phyloP scores from a whole-genome alignment of 2,113 vertebrate species.

The Dinomys branickii region DNA sequence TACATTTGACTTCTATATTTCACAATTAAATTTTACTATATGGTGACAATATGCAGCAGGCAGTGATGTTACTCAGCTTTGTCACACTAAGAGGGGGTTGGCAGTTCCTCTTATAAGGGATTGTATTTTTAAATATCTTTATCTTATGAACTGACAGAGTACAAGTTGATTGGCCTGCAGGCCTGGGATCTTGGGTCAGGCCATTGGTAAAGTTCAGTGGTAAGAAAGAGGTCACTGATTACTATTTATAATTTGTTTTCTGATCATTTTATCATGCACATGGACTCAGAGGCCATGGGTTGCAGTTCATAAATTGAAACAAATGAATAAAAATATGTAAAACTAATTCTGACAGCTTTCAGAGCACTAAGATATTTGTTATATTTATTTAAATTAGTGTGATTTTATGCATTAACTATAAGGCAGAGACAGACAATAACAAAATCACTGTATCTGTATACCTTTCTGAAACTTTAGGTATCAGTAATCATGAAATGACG shows the following conservation, averaged over 20 bases:
- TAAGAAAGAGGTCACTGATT: slow-evolving; percentile 69
- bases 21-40: slow-evolving; percentile 33
- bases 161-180: slow-evolving; percentile 68
- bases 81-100: not conserved
- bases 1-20: slow-evolving; percentile 27
- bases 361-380: slow-evolving; percentile 73
- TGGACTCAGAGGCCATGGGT: slow-evolving; percentile 75
- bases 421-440: slow-evolving; percentile 57
- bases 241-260: slow-evolving; percentile 82
- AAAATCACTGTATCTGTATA: not conserved
- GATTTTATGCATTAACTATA: slow-evolving; percentile 60
- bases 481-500: slow-evolving; percentile 21
- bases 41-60: not conserved
- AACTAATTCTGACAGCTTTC: slow-evolving; percentile 70
- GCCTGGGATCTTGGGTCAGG: slow-evolving; percentile 70
- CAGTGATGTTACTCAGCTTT: slow-evolving; percentile 1
- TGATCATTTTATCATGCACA: slow-evolving; percentile 78
- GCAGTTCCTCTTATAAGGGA: slow-evolving; percentile 11
- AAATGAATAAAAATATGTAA: slow-evolving; percentile 79
- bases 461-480: slow-evolving; percentile 50
- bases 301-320: slow-evolving; percentile 75
- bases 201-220: slow-evolving; percentile 76
- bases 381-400: slow-evolving; percentile 65
- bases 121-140: slow-evolving; percentile 66
- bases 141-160: slow-evolving; percentile 51